A percentile compares a stretch with the other conserved stretches of the same genome.
Conservation (phyloP, 1,140 invertebrate genomes). For the Octopus bimaculoides region DNA sequence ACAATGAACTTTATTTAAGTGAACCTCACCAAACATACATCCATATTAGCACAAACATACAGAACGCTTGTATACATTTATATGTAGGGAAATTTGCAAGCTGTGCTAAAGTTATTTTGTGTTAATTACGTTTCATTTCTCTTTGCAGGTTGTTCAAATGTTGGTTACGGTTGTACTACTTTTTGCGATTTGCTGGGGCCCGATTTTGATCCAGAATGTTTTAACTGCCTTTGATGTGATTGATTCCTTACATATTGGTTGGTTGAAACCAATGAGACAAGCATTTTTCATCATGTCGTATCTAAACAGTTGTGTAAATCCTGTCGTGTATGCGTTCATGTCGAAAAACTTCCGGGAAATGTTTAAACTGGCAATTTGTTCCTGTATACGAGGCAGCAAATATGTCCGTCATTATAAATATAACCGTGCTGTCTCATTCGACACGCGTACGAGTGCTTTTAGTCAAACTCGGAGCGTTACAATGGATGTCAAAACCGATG, state of each 20-base stretch:
- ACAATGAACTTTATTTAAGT: no score
- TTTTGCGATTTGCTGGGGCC: slow-evolving; percentile 60
- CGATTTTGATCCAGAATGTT: slow-evolving; percentile 49
- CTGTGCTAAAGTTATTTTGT: no score
- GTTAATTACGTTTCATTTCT: neutral
- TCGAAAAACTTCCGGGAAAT: slow-evolving; percentile 73
- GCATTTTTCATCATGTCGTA: slow-evolving; percentile 64
- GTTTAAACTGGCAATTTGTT: slow-evolving; percentile 58
- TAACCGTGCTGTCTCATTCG: slow-evolving; percentile 23
- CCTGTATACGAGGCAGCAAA: slow-evolving; percentile 42
- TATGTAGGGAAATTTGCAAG: no score
- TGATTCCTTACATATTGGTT: slow-evolving; percentile 58
- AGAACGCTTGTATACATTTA: no score
- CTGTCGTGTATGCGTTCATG: slow-evolving; percentile 77
- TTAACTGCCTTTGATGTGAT: slow-evolving; percentile 62
- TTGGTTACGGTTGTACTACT: slow-evolving; percentile 58
- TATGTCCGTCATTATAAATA: slow-evolving; percentile 32
- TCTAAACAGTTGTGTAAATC: slow-evolving; percentile 70
- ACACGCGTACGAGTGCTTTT: slow-evolving; percentile 25
- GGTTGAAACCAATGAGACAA: slow-evolving; percentile 64
- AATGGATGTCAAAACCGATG: neutral
- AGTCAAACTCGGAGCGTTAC: slow-evolving; percentile 16
- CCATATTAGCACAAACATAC: no score
- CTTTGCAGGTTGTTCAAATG: slow-evolving; percentile 60
- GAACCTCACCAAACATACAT: no score